These are phyloP conservation scores for Pheosia gnoma DNA, from an alignment of 2,888 invertebrate genomes.

Conservation along the genomic window DNA sequence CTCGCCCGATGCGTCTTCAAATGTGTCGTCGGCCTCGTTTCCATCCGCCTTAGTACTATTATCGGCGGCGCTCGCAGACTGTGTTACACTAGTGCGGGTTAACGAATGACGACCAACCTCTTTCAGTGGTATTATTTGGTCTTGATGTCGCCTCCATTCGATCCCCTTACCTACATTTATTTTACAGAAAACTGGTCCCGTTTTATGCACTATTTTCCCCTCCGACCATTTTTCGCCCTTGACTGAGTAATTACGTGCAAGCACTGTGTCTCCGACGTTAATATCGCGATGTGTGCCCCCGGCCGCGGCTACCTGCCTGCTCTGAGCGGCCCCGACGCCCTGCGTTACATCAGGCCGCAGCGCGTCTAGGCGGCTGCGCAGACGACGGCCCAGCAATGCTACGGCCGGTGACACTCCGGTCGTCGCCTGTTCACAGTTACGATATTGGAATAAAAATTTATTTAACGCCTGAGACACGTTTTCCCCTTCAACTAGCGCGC, in stretches of 20 bases:
- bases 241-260: too few relatives aligned
- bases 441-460: constrained; percentile 12
- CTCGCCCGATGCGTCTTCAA: too few relatives aligned
- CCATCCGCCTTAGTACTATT: too few relatives aligned
- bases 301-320: neutral
- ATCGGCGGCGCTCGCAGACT: too few relatives aligned
- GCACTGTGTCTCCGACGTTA: too few relatives aligned
- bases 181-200: constrained; percentile 15
- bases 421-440: constrained; percentile 15
- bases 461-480: constrained; percentile 1
- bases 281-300: neutral
- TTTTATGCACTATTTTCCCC: constrained; percentile 5
- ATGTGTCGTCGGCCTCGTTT: too few relatives aligned
- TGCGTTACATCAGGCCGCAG: neutral
- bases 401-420: constrained; percentile 12
- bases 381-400: constrained; percentile 11
- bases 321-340: neutral
- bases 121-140: constrained; percentile 10
- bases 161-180: constrained; percentile 8
- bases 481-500: neutral
- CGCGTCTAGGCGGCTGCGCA: constrained; percentile 25
- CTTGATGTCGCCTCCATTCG: constrained; percentile 8
- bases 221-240: constrained; percentile 10
- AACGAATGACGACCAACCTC: too few relatives aligned
- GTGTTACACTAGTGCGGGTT: too few relatives aligned